phyloP scores from a whole-genome alignment of 2,888 invertebrate species.

The Dromius quadrimaculatus region DNA sequence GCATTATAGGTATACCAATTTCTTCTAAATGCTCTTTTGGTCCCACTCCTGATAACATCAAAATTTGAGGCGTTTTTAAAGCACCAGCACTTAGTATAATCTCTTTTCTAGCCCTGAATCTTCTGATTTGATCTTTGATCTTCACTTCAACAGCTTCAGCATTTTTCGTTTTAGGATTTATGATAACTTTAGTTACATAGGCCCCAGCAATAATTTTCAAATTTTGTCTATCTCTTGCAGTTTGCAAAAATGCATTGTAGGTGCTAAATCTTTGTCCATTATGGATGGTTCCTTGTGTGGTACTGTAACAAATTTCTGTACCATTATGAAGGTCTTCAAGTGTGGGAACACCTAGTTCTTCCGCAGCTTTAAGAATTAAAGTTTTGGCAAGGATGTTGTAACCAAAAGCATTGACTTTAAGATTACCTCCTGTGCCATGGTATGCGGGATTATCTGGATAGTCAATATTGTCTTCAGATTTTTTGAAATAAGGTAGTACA shows the following conservation, averaged over 20 bases:
- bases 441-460: constrained; percentile 43
- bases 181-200: constrained; percentile 70
- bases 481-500: constrained; percentile 34
- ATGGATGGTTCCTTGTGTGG: constrained; percentile 64
- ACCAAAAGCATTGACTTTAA: constrained; percentile 49
- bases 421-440: constrained; percentile 54
- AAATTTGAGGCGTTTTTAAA: constrained; percentile 74
- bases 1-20: constrained; percentile 62
- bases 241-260: constrained; percentile 71
- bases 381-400: constrained; percentile 41
- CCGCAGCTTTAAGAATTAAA: constrained; percentile 52
- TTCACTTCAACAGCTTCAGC: constrained; percentile 64
- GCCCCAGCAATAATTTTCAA: constrained; percentile 70
- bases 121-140: constrained; percentile 56
- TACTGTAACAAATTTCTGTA: constrained; percentile 62
- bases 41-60: constrained; percentile 72
- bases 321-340: constrained; percentile 63
- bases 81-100: constrained; percentile 74
- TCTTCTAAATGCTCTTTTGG: constrained; percentile 63
- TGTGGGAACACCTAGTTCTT: constrained; percentile 61
- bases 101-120: constrained; percentile 67
- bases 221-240: constrained; percentile 69
- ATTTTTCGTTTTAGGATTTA: constrained; percentile 61
- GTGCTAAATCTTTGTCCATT: constrained; percentile 69
- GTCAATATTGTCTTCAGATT: constrained; percentile 49